These are phyloP conservation scores for Leptinotarsa tumamoca DNA, from an alignment of 2,888 invertebrate species.

Conservation along the genomic window DNA sequence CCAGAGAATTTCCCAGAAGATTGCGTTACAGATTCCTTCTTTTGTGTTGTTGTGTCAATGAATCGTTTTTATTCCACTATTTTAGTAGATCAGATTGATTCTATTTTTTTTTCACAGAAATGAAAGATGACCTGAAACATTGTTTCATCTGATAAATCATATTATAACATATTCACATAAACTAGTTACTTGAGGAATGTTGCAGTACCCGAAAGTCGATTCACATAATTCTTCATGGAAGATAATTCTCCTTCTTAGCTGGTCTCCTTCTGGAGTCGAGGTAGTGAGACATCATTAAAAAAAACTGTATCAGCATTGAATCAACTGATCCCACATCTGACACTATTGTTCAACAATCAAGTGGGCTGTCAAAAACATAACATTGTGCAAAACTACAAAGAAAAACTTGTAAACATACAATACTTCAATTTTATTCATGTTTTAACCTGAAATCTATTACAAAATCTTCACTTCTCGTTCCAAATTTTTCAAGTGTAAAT, in stretches of 20 bases:
- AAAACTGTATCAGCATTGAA: background rate
- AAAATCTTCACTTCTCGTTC: too few relatives aligned
- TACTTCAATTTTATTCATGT: too few relatives aligned
- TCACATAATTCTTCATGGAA: background rate
- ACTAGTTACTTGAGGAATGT: too few relatives aligned
- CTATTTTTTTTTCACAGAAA: background rate
- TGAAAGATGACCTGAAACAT: too few relatives aligned
- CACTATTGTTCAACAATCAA: background rate
- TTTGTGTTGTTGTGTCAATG: background rate
- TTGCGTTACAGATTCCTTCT: background rate
- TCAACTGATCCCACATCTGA: background rate
- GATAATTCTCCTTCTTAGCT: background rate
- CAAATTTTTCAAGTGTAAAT: too few relatives aligned
- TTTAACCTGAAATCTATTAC: too few relatives aligned
- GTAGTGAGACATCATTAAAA: background rate
- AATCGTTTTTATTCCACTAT: background rate
- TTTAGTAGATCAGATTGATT: background rate
- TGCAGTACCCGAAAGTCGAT: background rate
- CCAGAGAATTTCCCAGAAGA: slow-evolving; percentile 12
- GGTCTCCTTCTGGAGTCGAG: background rate
- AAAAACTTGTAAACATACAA: too few relatives aligned
- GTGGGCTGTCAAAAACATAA: too few relatives aligned
- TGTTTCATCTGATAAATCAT: too few relatives aligned
- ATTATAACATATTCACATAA: too few relatives aligned
- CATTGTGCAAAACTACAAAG: too few relatives aligned